Evolutionary conservation across 2,797 vertebrate genomes (phyloP).

Genomic region (Champsocephalus esox): DNA sequence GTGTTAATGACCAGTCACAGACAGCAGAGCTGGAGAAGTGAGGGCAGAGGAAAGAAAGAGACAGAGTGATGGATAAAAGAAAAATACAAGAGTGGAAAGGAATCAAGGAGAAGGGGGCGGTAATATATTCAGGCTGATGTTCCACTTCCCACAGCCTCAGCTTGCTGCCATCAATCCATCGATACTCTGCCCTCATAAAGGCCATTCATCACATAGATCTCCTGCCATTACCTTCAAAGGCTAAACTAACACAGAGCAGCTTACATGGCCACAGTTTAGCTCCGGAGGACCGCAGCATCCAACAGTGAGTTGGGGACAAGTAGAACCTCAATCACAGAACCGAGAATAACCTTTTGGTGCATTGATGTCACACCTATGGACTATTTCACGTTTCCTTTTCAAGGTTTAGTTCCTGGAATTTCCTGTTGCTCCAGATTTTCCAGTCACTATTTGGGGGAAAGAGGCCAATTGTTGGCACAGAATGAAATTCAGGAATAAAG

Average conservation of each 20-base stretch:
- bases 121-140: constrained; percentile 72
- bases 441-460: background rate
- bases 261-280: constrained; percentile 58
- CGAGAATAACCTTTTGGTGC: constrained; percentile 42
- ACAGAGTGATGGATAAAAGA: constrained; percentile 61
- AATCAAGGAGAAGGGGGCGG: constrained; percentile 40
- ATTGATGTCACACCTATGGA: constrained; percentile 40
- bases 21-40: constrained; percentile 51
- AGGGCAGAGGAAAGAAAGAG: constrained; percentile 40
- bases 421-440: background rate
- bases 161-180: constrained; percentile 69
- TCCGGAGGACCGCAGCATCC: constrained; percentile 50
- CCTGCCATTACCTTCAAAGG: constrained; percentile 77
- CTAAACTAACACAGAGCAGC: constrained; percentile 76
- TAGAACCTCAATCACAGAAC: constrained; percentile 33
- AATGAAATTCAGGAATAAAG: constrained; percentile 15
- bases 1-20: constrained; percentile 79
- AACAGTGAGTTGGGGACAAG: constrained; percentile 33
- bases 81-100: constrained; percentile 42
- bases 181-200: constrained; percentile 76
- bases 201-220: constrained; percentile 83
- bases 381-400: constrained; percentile 2
- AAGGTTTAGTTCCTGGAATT: background rate
- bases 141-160: constrained; percentile 61
- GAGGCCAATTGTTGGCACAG: background rate